Evolutionary conservation across 2,888 invertebrate species (phyloP), one percentile per base, ranked within the genome.

Genomic region (Orthosia incerta): DNA sequence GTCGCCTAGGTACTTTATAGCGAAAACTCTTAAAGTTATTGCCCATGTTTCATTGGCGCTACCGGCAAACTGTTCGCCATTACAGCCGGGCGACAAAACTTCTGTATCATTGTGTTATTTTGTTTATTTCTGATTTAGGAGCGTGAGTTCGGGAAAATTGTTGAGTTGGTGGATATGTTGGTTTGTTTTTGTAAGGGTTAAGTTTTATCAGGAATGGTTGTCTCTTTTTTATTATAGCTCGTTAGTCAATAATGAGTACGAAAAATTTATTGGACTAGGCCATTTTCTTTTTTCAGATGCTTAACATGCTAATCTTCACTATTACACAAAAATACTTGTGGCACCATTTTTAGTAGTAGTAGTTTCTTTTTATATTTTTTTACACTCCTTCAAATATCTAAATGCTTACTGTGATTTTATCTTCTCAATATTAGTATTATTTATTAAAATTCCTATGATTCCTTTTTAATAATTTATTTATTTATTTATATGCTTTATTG

Each of bases 1-100:
- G 89, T 89, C 90, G 89, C 88, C 88, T 88, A 71, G 31, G 56
- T 79, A 85, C 80, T 90, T 91, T 89, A 90, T 89, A 88, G 88
- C 82, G 74, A 86, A 65, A 90, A 89, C 88, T 88, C 87, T 90
- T 91, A 87, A 90, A 91, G 89, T 90, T 91, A 91, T 89, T 84
- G 88, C 69, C 76, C 79, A 78, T 83, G 86, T 87, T 79, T 87
- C 79, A 82, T 81, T 84, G 76, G 69, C 68, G 76, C 71, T 77
- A 68, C 75, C 77, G 79, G 81, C 86, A 86, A 90, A 89, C 89
- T 89, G 88, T 87, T 89, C 70, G 73, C 73, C 79, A 84, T 87
- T 87, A 86, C 78, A 60, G 57, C 46, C 75, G 77, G 79, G 70
- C 48, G 74, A 56, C 72, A 69, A 79, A 78, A 84, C 66, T 81